These are phyloP conservation scores for Eudyptes chrysolophus DNA, from an alignment of 2,113 vertebrate genomes.

Conservation along the genomic window DNA sequence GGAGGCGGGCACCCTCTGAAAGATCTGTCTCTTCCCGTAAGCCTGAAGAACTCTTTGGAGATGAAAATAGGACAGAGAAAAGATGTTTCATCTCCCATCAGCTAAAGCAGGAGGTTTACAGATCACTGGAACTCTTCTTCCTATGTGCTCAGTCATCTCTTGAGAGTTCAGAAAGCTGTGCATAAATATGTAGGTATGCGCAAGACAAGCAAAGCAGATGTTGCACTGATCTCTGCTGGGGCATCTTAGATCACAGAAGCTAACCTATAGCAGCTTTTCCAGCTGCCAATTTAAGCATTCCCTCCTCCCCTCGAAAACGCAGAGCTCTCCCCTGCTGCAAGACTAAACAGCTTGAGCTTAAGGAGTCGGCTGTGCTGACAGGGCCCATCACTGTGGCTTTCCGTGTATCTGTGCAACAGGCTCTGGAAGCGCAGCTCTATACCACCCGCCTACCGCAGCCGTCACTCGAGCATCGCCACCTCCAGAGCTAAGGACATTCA, in stretches of 20 bases:
- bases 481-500: not conserved
- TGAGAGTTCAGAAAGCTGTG: constrained; percentile 70
- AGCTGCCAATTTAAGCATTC: constrained; percentile 50
- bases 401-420: accelerated
- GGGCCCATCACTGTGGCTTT: accelerated
- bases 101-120: constrained; percentile 53
- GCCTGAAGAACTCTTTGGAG: not conserved
- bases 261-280: constrained; percentile 65
- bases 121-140: constrained; percentile 66
- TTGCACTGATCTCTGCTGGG: constrained; percentile 66
- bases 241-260: constrained; percentile 57
- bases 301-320: not conserved
- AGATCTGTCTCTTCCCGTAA: not conserved
- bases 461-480: not conserved
- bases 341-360: not conserved
- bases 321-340: not conserved
- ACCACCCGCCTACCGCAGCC: not conserved
- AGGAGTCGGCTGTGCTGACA: not conserved
- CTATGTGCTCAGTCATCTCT: constrained; percentile 63
- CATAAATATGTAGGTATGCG: constrained; percentile 78
- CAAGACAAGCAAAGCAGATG: constrained; percentile 76
- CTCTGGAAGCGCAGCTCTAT: not conserved
- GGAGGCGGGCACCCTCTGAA: not conserved
- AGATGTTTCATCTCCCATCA: not conserved
- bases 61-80: not conserved